Conservation (phyloP, 2,113 vertebrate genomes). For the Tricholaema leucomelas region DNA sequence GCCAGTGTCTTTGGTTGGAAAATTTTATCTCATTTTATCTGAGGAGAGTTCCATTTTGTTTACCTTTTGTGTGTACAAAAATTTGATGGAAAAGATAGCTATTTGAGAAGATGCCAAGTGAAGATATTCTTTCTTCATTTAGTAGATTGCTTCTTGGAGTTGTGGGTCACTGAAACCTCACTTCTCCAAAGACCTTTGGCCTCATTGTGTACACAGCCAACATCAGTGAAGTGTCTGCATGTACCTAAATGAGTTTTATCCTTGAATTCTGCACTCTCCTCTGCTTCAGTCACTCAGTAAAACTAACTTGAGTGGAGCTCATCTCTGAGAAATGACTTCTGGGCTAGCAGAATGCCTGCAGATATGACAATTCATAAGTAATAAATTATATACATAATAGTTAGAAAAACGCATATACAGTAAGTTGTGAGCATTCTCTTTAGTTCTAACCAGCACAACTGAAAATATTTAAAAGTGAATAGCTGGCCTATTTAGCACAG, state of each 20-base stretch:
- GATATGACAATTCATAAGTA: neutral
- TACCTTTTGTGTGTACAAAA: neutral
- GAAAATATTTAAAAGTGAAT: neutral
- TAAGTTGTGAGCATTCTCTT: neutral
- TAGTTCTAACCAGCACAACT: neutral
- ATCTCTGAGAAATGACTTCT: neutral
- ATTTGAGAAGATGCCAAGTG: neutral
- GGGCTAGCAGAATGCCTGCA: neutral
- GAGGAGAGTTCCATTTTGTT: neutral
- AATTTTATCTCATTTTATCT: neutral
- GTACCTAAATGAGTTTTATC: rapidly evolving
- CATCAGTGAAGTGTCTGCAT: too few species aligned
- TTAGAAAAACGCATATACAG: neutral
- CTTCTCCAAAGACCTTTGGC: neutral
- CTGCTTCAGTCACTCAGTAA: neutral
- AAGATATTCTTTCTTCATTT: neutral
- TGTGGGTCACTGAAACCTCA: neutral
- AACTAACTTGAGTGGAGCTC: neutral
- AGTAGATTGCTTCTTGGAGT: neutral
- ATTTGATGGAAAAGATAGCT: neutral
- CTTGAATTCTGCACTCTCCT: neutral
- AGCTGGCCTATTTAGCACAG: neutral
- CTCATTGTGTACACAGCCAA: neutral
- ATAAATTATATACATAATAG: neutral
- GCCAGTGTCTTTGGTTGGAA: neutral